Conservation (phyloP, 1,140 invertebrate genomes). For the Drosophila ercepeae region DNA sequence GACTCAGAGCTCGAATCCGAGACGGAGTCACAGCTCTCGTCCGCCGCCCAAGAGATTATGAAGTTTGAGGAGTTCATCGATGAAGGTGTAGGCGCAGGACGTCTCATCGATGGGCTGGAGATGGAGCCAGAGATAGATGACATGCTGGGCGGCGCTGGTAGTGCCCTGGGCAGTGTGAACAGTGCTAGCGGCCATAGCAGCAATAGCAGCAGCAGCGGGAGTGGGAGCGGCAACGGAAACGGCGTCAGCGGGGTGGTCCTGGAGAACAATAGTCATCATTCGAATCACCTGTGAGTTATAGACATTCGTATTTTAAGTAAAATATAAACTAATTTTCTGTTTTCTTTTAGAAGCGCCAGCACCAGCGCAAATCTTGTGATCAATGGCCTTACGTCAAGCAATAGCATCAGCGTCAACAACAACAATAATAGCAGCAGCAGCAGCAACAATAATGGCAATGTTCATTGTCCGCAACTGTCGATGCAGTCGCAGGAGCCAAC, state of each 20-base stretch:
- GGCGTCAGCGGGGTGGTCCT: slow-evolving; percentile 45
- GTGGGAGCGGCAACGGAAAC: slow-evolving; percentile 60
- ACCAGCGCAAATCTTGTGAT: slow-evolving; percentile 73
- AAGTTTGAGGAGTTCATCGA: slow-evolving; percentile 81
- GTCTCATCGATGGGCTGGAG: slow-evolving; percentile 79
- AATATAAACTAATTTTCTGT: not conserved
- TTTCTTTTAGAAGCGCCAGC: slow-evolving; percentile 38
- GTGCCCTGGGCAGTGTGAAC: slow-evolving; percentile 56
- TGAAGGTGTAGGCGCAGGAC: slow-evolving; percentile 76
- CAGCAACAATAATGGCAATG: slow-evolving; percentile 47
- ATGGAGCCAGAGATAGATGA: slow-evolving; percentile 81
- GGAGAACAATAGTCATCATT: slow-evolving; percentile 59
- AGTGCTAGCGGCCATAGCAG: slow-evolving; percentile 62
- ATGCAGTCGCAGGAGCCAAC: slow-evolving; percentile 30
- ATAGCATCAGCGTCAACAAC: slow-evolving; percentile 66
- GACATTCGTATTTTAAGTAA: no score
- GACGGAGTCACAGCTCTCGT: slow-evolving; percentile 77
- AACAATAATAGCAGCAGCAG: slow-evolving; percentile 55
- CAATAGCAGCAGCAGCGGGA: slow-evolving; percentile 63
- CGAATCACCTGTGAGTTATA: slow-evolving; percentile 60
- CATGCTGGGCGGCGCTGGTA: slow-evolving; percentile 59
- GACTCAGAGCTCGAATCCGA: slow-evolving; percentile 77
- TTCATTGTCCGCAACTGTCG: slow-evolving; percentile 38
- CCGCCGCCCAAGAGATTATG: slow-evolving; percentile 77
- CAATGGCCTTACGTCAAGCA: slow-evolving; percentile 82